A percentile compares a stretch with the other conserved stretches of the same genome.
Evolutionary conservation across 92 coral and sea anemone genomes (phyloP).

Genomic region (Meandrina meandrites): DNA sequence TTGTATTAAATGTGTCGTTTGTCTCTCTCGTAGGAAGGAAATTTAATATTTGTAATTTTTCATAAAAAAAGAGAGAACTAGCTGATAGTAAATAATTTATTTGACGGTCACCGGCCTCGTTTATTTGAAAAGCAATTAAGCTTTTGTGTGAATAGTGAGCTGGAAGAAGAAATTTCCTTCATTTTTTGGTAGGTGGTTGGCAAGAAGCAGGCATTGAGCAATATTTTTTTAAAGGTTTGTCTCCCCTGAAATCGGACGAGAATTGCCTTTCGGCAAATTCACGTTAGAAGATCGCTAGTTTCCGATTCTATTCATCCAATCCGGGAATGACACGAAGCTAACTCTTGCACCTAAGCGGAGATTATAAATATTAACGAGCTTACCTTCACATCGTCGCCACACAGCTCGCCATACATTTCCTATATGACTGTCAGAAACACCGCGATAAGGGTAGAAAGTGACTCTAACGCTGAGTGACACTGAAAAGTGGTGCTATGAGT

Average conservation of each 20-base stretch:
- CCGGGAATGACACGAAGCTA: background rate
- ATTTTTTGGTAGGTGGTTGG: background rate
- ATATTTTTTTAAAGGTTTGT: background rate
- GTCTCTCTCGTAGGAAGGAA: background rate
- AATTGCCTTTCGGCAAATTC: background rate
- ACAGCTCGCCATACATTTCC: too few relatives aligned
- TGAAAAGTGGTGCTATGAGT: too few relatives aligned
- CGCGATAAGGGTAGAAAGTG: too few relatives aligned
- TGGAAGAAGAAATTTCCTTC: background rate
- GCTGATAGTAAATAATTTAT: background rate
- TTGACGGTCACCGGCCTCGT: background rate
- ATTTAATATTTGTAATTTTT: slow-evolving; percentile 4
- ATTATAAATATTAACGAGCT: too few relatives aligned
- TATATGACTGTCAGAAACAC: too few relatives aligned
- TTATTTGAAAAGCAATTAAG: background rate
- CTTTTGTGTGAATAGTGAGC: background rate
- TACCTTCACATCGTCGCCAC: too few relatives aligned
- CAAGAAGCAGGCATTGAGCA: background rate
- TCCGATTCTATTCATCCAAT: background rate
- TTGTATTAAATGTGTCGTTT: background rate
- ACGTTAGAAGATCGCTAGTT: background rate
- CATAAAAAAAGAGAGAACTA: too few relatives aligned
- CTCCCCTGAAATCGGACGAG: background rate
- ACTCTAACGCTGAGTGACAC: too few relatives aligned
- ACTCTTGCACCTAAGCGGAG: too few relatives aligned